These are phyloP conservation scores for Phylloscopus trochiloides DNA, from an alignment of 2,113 vertebrate genomes.

Conservation along the genomic window DNA sequence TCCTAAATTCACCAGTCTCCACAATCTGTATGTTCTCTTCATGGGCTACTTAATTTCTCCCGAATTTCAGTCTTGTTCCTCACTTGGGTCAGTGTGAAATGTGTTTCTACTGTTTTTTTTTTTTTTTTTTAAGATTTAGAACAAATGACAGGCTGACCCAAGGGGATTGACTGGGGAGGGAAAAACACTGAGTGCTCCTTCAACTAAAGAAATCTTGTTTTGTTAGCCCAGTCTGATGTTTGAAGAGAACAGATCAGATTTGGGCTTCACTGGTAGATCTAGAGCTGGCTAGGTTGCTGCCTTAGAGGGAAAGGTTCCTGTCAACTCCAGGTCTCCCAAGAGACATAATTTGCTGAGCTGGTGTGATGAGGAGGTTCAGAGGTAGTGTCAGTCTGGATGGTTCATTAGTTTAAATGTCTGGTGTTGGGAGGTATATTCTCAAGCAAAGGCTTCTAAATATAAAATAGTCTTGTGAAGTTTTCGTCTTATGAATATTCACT, in stretches of 20 bases:
- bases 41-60: background rate
- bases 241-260: background rate
- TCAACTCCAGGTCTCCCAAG: background rate
- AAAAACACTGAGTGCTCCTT: background rate
- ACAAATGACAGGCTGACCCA: background rate
- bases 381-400: background rate
- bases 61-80: background rate
- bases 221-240: background rate
- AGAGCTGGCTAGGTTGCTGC: background rate
- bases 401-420: conserved; percentile 38
- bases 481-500: conserved; percentile 66
- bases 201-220: background rate
- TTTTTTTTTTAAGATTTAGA: background rate
- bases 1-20: background rate
- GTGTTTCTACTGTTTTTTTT: background rate
- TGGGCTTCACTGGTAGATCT: background rate
- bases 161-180: background rate
- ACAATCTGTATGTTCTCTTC: background rate
- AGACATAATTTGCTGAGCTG: background rate
- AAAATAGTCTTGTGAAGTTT: conserved; percentile 51
- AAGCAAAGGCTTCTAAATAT: conserved; percentile 58
- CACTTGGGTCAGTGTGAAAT: background rate
- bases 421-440: background rate
- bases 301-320: background rate
- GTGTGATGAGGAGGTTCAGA: background rate